phyloP scores from a whole-genome alignment of 1,140 invertebrate species.

The Mercenaria mercenaria region DNA sequence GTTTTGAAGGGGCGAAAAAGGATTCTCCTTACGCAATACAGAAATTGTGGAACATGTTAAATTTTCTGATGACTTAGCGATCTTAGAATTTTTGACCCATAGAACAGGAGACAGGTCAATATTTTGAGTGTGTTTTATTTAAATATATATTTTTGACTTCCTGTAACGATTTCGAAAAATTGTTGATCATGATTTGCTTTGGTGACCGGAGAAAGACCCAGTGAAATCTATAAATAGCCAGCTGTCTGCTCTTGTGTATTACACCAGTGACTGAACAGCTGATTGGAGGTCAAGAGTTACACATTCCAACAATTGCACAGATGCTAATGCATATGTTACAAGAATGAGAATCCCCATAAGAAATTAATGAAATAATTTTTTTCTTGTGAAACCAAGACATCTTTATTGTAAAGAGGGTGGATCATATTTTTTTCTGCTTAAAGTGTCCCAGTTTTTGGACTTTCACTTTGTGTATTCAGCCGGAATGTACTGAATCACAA shows the following conservation, averaged over 20 bases:
- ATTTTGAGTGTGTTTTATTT: too few species aligned
- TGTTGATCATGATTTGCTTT: conserved; percentile 19
- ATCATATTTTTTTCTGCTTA: too few species aligned
- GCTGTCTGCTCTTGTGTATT: conserved; percentile 23
- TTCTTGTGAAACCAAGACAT: too few species aligned
- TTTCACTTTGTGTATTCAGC: conserved; percentile 39
- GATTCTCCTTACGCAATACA: conserved; percentile 9
- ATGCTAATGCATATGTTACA: background rate
- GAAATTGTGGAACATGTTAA: background rate
- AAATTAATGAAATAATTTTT: too few species aligned
- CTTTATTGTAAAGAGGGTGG: too few species aligned
- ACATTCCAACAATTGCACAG: conserved; percentile 1
- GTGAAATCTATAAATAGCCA: conserved; percentile 50
- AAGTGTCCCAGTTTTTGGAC: conserved; percentile 48
- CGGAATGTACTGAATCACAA: conserved; percentile 27
- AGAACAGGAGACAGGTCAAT: too few species aligned
- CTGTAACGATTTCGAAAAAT: background rate
- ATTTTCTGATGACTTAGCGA: conserved; percentile 63
- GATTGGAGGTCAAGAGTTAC: conserved; percentile 56
- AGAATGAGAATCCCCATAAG: too few species aligned
- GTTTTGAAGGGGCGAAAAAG: background rate
- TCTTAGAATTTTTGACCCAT: background rate
- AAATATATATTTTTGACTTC: background rate
- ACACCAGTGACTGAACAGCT: conserved; percentile 60
- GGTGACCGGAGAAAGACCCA: conserved; percentile 63